Evolutionary conservation across 2,113 vertebrate genomes (phyloP), one percentile per base, ranked within the genome.

Genomic region (human (Homo sapiens)): DNA sequence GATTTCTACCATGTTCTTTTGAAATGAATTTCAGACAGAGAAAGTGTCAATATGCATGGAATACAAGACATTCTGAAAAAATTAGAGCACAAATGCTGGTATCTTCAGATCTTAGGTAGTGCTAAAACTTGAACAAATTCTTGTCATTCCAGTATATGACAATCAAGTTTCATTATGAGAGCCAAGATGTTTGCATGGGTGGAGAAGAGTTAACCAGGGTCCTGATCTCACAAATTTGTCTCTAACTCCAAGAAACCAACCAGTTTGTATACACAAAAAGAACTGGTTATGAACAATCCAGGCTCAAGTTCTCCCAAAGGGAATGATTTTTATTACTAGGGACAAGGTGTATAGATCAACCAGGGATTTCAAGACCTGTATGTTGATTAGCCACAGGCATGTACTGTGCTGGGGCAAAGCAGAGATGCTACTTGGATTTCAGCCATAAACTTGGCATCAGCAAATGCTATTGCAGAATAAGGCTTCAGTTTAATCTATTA

Each of bases 151-250:
- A 79, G n/a, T 43, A 38, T 87, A 64, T 57, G 22, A 66, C 72
- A 95, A 55, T n/a, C 9, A 85, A 64, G n/a, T 22, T 96, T 88
- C 80, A 90, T 83, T 92, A 89, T 96, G 27, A 95, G 25, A 96
- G 43, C n/a, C 48, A 92, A 94, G 75, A 73, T 43, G 27, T 79
- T 90, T 92, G 48, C 68, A 80, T 8, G 25, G 30, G 25, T 85
- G 17, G 68, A 90, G 78, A 90, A 94, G 52, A 84, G 16, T 85
- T 38, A 76, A 0, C 3, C 30, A 43, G 52, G 13, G 61, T 22
- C 43, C 43, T 55, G 32, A 90, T 76, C 57, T 89, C 89, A 84
- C 16, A 2, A 88, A 89, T 93, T 57, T 91, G 40, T 45, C 64
- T 92, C 81, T 93, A 45, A 97, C 12, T 76, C 68, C 27, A 93